Base-by-base conservation (phyloP, 2,797 vertebrate genomes). In the Clarias fuscus region DNA sequence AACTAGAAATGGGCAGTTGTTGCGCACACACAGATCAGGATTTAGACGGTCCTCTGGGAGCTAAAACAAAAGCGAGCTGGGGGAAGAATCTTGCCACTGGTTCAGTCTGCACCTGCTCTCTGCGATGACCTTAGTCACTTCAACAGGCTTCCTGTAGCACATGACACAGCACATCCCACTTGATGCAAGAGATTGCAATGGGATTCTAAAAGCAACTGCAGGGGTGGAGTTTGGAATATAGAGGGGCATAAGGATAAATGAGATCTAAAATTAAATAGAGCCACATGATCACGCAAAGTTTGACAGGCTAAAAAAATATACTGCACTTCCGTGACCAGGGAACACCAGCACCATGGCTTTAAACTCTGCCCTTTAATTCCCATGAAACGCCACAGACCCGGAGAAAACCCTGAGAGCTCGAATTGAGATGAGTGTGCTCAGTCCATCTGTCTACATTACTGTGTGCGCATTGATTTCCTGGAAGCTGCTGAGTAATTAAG, bases 121-220 rank as follows among this genome's bases (percentile, higher is more conserved):
- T 72, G 76, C 48, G 56, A 83, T 82, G 86, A 86, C 79, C 83
- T 72, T 4, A 83, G 85, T 88, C 85, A 91, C 83, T 77, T 86
- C 88, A 86, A 87, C 75, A 84, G 83, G 87, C 48, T 87, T 88
- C 79, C 84, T 58, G 79, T 84, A 89, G 87, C 89, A 85, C 86
- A 86, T 84, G 86, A 89, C 77, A 88, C 86, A 86, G 85, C 84
- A 83, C 72, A 82, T 71, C 72, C 27, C 48, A 37, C 82, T 89
- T 92, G 92, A 92, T 92, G 92, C 91, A 92, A 92, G 86, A 85
- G 86, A 79, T 33, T 87, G 91, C 85, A 92, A 92, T 86, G 82
- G 30, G 5, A 64, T 68, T 77, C 70, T 80, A 87, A 81, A 62
- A 86, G 77, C 77, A 82, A 71, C 71, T 79, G 84, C 71, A 85